Percentiles rank a stretch among this genome's conserved stretches.
Evolutionary conservation across 2,113 vertebrate species (phyloP).

Genomic region (Pelobates fuscus): DNA sequence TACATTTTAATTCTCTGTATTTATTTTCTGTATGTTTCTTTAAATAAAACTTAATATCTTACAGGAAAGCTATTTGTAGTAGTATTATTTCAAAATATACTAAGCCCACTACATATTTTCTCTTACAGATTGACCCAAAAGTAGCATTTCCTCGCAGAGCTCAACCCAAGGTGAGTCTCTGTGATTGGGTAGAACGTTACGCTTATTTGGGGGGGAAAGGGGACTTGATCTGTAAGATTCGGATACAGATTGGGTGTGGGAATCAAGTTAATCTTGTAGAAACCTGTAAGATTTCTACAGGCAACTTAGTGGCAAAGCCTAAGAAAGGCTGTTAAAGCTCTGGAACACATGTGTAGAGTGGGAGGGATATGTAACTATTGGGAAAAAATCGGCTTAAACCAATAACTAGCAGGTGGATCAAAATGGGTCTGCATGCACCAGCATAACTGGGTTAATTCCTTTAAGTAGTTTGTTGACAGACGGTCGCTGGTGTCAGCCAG

Average conservation of each 20-base stretch:
- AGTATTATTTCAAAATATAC: no score
- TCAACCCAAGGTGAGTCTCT: conserved; percentile 91
- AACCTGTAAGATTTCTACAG: conserved; percentile 49
- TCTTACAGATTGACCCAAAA: conserved; percentile 95
- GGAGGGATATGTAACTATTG: conserved; percentile 61
- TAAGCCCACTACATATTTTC: no score
- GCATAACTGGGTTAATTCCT: conserved; percentile 74
- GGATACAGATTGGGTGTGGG: no score
- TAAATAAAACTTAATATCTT: no score
- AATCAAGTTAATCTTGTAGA: no score
- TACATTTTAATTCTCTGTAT: no score
- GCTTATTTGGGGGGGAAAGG: no score
- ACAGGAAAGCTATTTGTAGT: no score
- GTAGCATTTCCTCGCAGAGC: conserved; percentile 96
- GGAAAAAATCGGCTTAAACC: conserved; percentile 56
- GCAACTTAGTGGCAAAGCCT: conserved; percentile 38
- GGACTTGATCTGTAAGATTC: no score
- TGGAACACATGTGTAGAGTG: conserved; percentile 54
- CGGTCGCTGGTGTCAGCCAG: conserved; percentile 61
- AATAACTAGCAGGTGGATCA: conserved; percentile 59
- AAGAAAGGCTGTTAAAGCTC: conserved; percentile 58
- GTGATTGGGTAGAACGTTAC: no score
- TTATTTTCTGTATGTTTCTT: no score
- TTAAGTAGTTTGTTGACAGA: conserved; percentile 86
- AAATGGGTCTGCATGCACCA: conserved; percentile 46